These are phyloP conservation scores for Mycetomoellerius zeteki DNA, from an alignment of 1,140 invertebrate species.

Conservation along the genomic window DNA sequence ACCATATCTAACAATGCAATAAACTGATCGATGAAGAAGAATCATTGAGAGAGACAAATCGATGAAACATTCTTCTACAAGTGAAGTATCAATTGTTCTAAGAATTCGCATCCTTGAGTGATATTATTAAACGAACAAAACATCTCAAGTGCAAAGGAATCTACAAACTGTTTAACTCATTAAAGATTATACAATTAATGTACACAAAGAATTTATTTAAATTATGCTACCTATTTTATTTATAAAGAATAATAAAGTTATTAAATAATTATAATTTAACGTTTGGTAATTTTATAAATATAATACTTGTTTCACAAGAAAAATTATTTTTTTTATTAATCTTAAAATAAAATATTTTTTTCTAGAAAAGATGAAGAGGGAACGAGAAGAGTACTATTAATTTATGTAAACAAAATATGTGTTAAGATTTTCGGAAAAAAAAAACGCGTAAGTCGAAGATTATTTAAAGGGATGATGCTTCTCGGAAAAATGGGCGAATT, in stretches of 20 bases:
- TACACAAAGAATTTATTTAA: not conserved
- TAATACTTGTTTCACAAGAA: not conserved
- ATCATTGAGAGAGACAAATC: not conserved
- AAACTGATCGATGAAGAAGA: not conserved
- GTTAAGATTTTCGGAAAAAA: not conserved
- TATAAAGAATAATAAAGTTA: not conserved
- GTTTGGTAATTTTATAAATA: not conserved
- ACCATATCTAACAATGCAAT: conserved; percentile 21
- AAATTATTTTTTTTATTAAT: not conserved
- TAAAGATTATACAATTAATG: not conserved
- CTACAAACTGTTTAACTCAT: not conserved
- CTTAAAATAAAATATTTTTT: not conserved
- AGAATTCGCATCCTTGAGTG: not conserved
- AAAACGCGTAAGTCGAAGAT: not conserved
- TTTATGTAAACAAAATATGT: not conserved
- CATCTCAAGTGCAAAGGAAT: not conserved
- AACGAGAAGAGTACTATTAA: not conserved
- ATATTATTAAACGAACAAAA: not conserved
- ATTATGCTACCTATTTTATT: not conserved
- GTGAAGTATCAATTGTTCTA: not conserved
- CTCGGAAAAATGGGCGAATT: not conserved
- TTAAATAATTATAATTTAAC: not conserved
- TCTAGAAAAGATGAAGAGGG: not conserved
- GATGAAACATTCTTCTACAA: conserved; percentile 1
- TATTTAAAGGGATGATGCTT: not conserved